phyloP scores from a whole-genome alignment of 1,140 invertebrate species.

The Branchinecta lynchi region DNA sequence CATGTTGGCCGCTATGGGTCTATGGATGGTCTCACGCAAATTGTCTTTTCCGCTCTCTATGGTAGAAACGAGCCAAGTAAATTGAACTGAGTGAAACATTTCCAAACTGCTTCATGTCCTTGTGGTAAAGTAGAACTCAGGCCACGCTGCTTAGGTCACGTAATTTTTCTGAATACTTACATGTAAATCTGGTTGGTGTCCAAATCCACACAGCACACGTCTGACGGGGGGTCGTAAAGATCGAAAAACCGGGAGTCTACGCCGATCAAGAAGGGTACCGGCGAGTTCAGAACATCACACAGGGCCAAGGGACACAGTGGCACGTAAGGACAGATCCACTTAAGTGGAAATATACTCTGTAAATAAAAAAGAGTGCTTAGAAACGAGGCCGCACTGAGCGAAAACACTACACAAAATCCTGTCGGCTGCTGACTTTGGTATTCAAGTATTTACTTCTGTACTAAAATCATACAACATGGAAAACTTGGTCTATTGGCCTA shows the following conservation, averaged over 20 bases:
- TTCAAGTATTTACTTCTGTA: no score
- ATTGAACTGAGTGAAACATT: conserved; percentile 21
- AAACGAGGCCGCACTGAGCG: not conserved
- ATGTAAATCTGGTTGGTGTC: conserved; percentile 73
- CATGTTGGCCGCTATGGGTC: no score
- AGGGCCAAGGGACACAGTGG: conserved; percentile 87
- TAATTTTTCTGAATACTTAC: no score
- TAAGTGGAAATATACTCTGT: conserved; percentile 86
- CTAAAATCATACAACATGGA: no score
- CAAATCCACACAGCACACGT: conserved; percentile 94
- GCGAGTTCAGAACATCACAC: conserved; percentile 75
- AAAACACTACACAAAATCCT: no score
- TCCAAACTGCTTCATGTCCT: no score
- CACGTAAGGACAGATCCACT: conserved; percentile 99
- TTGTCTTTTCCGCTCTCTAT: no score
- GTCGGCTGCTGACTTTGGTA: no score
- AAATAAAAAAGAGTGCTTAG: conserved; percentile 18
- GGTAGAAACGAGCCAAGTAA: conserved; percentile 24
- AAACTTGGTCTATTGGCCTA: no score
- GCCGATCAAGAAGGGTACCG: conserved; percentile 91
- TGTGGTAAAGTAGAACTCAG: no score
- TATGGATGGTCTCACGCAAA: no score
- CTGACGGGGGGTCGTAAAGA: conserved; percentile 82
- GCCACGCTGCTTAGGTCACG: no score
- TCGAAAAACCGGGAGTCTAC: conserved; percentile 96